phyloP scores from a whole-genome alignment of 1,140 invertebrate species.

The Leptinotarsa lineolata region DNA sequence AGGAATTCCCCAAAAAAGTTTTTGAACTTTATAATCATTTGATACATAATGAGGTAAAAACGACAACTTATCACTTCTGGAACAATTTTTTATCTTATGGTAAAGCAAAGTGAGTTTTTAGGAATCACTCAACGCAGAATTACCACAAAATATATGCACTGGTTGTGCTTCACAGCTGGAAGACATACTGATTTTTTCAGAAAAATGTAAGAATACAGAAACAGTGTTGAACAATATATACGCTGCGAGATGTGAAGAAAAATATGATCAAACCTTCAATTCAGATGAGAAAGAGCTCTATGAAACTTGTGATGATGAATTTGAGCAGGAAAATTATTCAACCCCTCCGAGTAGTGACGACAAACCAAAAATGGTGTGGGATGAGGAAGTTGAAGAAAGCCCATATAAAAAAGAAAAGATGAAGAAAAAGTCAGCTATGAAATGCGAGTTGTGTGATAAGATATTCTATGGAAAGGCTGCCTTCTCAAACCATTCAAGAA shows the following conservation, averaged over 20 bases:
- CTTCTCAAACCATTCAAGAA: constrained; percentile 36
- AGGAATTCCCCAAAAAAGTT: constrained; percentile 13
- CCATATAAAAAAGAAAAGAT: constrained; percentile 28
- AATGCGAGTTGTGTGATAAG: constrained; percentile 40
- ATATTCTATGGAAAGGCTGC: constrained; percentile 35
- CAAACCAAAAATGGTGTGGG: neutral
- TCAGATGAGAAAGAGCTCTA: neutral
- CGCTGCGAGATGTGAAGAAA: neutral
- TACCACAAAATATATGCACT: constrained; percentile 21
- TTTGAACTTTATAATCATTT: constrained; percentile 13
- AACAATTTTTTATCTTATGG: neutral
- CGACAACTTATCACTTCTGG: too few relatives aligned
- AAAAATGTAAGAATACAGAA: constrained; percentile 17
- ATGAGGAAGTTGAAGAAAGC: neutral
- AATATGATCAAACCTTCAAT: neutral
- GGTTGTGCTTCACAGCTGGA: constrained; percentile 8
- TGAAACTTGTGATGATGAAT: constrained; percentile 10
- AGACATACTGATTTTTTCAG: constrained; percentile 1
- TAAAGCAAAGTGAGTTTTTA: constrained; percentile 1
- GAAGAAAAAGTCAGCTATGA: constrained; percentile 28
- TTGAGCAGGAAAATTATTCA: too few relatives aligned
- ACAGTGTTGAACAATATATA: constrained; percentile 2
- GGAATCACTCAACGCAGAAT: constrained; percentile 7
- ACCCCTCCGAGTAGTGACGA: neutral
- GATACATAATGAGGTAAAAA: constrained; percentile 11